Percentiles rank a stretch among this genome's conserved stretches.
Evolutionary conservation across 2,888 invertebrate species (phyloP).

Genomic region (Parnassius glacialis): DNA sequence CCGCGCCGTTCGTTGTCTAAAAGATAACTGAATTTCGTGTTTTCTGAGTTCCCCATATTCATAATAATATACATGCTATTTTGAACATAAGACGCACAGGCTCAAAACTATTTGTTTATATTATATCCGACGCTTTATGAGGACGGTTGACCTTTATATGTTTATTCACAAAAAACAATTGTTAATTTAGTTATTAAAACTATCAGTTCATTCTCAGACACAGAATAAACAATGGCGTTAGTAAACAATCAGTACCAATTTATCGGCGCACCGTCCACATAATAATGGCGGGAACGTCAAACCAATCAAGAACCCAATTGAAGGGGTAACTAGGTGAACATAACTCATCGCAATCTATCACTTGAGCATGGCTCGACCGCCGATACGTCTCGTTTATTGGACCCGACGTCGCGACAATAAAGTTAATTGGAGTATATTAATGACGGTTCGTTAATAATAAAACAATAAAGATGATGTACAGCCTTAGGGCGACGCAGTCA

Average conservation of each 20-base stretch:
- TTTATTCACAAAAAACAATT: background rate
- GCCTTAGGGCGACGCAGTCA: constrained; percentile 51
- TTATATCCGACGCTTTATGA: too few relatives aligned
- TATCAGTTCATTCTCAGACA: constrained; percentile 6
- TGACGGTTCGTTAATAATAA: constrained; percentile 70
- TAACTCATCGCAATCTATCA: constrained; percentile 74
- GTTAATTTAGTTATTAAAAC: background rate
- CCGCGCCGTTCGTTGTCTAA: too few relatives aligned
- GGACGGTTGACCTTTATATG: too few relatives aligned
- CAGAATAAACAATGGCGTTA: constrained; percentile 28
- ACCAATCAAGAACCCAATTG: constrained; percentile 78
- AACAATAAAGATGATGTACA: constrained; percentile 68
- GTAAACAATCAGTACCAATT: constrained; percentile 72
- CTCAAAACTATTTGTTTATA: too few relatives aligned
- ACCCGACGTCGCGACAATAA: constrained; percentile 71
- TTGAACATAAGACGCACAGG: too few relatives aligned
- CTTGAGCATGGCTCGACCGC: constrained; percentile 49
- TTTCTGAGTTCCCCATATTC: too few relatives aligned
- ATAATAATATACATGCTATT: too few relatives aligned
- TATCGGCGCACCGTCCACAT: constrained; percentile 58
- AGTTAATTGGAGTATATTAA: constrained; percentile 76
- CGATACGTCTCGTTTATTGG: constrained; percentile 69
- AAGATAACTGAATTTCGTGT: too few relatives aligned
- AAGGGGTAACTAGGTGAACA: constrained; percentile 77
- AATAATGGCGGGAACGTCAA: constrained; percentile 72